Conservation (phyloP, 2,888 invertebrate genomes). For the Tinea trinotella region DNA sequence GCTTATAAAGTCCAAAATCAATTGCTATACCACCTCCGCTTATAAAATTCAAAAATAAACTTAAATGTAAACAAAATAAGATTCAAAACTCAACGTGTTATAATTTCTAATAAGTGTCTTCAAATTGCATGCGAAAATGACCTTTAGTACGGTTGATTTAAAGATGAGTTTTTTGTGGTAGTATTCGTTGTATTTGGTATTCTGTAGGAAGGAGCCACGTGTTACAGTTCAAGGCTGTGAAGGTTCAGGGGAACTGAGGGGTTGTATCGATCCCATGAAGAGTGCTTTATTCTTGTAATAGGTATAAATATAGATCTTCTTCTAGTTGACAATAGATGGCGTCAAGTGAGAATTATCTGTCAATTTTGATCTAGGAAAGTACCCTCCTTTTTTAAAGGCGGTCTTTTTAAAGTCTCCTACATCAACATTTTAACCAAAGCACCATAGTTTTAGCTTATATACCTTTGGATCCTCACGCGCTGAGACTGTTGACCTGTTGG, state of each 20-base stretch:
- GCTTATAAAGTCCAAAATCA: background rate
- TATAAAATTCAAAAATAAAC: background rate
- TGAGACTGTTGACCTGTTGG: too few relatives aligned
- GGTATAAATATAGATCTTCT: too few relatives aligned
- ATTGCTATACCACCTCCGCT: background rate
- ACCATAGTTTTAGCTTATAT: too few relatives aligned
- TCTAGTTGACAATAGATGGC: too few relatives aligned
- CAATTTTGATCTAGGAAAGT: too few relatives aligned
- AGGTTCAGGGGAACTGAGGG: background rate
- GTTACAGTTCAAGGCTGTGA: constrained; percentile 54
- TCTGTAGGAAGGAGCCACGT: constrained; percentile 48
- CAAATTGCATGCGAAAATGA: background rate
- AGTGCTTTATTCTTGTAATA: background rate
- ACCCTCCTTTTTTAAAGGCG: too few relatives aligned
- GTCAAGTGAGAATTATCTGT: too few relatives aligned
- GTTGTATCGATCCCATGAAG: background rate
- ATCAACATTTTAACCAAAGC: too few relatives aligned
- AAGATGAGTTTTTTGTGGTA: constrained; percentile 28
- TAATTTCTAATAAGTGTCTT: background rate
- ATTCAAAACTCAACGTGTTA: background rate
- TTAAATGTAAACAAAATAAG: background rate
- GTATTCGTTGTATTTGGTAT: constrained; percentile 46
- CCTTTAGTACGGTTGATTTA: background rate
- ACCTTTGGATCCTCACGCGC: too few relatives aligned
- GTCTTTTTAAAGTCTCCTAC: too few relatives aligned